phyloP scores from a whole-genome alignment of 2,113 vertebrate genomes.

The Helogale parvula region DNA sequence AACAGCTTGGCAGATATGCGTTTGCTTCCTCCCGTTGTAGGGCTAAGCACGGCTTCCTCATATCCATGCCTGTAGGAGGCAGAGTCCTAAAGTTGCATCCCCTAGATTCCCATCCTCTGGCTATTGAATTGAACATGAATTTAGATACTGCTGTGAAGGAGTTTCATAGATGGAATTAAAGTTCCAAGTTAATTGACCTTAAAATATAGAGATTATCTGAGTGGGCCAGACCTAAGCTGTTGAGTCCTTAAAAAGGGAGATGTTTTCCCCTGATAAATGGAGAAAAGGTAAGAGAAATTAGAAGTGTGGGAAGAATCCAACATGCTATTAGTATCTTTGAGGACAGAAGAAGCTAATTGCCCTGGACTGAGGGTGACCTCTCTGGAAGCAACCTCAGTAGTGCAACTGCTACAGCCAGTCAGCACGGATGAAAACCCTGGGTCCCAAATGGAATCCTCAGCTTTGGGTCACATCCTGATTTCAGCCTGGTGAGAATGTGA shows the following conservation, averaged over 20 bases:
- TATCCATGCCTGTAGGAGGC: background rate
- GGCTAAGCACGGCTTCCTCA: background rate
- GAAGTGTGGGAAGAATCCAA: background rate
- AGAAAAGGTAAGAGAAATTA: background rate
- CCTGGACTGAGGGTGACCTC: background rate
- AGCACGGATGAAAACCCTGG: background rate
- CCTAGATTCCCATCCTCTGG: no score
- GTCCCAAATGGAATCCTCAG: background rate
- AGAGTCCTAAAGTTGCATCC: background rate
- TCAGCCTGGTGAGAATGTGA: background rate
- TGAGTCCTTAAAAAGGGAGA: background rate
- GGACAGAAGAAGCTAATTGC: background rate
- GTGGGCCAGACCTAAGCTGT: background rate
- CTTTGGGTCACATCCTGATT: background rate
- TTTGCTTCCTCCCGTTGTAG: background rate
- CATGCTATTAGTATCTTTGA: background rate
- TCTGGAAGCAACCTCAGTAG: background rate
- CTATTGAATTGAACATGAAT: background rate
- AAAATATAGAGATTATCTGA: background rate
- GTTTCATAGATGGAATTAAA: background rate
- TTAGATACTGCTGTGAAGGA: background rate
- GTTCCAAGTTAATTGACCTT: background rate
- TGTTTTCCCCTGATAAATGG: background rate
- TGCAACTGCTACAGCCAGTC: background rate
- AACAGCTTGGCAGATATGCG: background rate